Base-by-base conservation (phyloP, 2,888 invertebrate species). In the Synergus gifuensis region DNA sequence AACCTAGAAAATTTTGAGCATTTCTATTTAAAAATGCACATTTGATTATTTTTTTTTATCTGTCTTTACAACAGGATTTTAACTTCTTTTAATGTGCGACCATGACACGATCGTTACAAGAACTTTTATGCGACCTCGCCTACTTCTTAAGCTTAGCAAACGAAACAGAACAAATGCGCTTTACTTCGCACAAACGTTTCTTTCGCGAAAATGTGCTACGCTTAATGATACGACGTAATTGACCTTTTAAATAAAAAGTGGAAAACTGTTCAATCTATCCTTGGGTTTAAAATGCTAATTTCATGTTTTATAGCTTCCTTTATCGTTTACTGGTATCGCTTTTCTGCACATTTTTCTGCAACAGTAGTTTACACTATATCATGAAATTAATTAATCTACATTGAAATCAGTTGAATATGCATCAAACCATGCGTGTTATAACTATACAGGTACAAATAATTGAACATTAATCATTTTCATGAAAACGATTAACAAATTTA, bases 41-140 rank as follows among this genome's bases (percentile, higher is more conserved):
- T 69, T 46, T 49, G 46, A 49, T 69, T 67, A 67, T 67, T 69
- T 49, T 49, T 9, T 28, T 49, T 73, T 36, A 73, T 73, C 4
- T 16, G n/a, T 11, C n/a, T 73, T 73, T 16, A 54, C 28, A 73
- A 54, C n/a, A 49, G 36, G 46, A 4, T 73, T 28, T 54, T 16
- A 54, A 54, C 16, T 36, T 36, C 16, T 28, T 28, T 44, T 36
- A 73, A 49, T 73, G 54, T 49, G 2, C 54, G 54, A 54, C 36
- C 36, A 73, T 73, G 69, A 36, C 49, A 49, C 49, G 69, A 49
- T 73, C 28, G 9, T 73, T 73, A 16, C 14, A 67, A 73, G 69
- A 73, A 73, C 69, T 73, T 73, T 54, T 22, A 73, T 54, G 69
- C 46, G 49, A 73, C 69, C 69, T 54, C 49, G 49, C 49, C 69